Evolutionary conservation across 2,113 vertebrate species (phyloP), one percentile per base, ranked within the genome.

Genomic region (Irena cyanogastra): DNA sequence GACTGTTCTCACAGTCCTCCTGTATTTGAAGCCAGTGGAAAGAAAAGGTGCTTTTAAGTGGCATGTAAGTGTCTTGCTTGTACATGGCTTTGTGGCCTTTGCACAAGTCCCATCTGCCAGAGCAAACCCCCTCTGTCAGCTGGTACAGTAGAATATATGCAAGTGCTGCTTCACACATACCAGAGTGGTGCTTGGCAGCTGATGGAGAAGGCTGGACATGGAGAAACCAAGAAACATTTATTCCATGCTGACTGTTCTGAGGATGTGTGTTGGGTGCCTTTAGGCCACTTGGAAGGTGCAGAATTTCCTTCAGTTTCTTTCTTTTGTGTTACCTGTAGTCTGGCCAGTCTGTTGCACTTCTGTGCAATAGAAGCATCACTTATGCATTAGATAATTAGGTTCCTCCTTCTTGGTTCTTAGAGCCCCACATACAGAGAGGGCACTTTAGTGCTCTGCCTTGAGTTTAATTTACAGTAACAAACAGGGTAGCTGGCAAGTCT

Each of bases 401-500:
- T 77, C 16, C 18, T 76, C 16, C 21, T 65, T 10, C 39, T 82
- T 71, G 37, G 6, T 54, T 93, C 60, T 81, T 75, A 37, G 57
- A 82, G 53, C 60, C 50, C 50, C 50, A 27, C 63, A 16, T 42
- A 15, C 39, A n/a, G 53, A 52, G 59, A 59, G 57, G n/a, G 56
- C 24, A 54, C n/a, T 78, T 83, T 9, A 57, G 45, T 64, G 52
- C 60, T 92, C 68, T 88, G 45, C 64, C 76, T 95, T 75, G 90
- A 70, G 60, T 90, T 94, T 93, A 89, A 77, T 71, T 93, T 94
- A 45, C 64, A 78, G 76, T 89, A 95, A 92, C 81, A 96, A 95
- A 95, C 88, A 95, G 3, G 10, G 83, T 90, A 83, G 76, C 85
- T 96, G 83, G 90, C 95, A 97, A 97, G 95, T 96, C 96, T 78